A percentile compares a stretch with the other conserved stretches of the same genome.
Evolutionary conservation across 2,797 vertebrate species (phyloP).

Genomic region (Nothura maculosa): DNA sequence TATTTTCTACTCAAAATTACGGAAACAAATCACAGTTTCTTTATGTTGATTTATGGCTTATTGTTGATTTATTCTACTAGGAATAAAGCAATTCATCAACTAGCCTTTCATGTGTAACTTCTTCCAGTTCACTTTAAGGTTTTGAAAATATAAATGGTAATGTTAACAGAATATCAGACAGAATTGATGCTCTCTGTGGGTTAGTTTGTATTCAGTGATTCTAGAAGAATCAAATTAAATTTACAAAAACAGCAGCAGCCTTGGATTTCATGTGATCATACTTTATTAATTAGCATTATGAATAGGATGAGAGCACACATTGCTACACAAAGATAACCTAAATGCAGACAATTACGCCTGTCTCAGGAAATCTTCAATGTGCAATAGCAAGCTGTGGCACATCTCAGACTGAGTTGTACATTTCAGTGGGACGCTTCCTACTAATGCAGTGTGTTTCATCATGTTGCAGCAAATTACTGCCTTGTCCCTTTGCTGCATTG

Average conservation of each 20-base stretch:
- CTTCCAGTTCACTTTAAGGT: not conserved
- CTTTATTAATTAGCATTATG: constrained; percentile 6
- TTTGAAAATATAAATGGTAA: not conserved
- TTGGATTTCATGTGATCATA: not conserved
- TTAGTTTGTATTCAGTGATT: not conserved
- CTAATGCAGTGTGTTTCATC: not conserved
- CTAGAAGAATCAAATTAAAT: constrained; percentile 11
- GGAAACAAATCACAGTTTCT: not conserved
- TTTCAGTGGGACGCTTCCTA: not conserved
- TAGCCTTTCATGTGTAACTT: not conserved
- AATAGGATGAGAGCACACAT: not conserved
- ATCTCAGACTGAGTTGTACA: not conserved
- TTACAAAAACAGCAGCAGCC: not conserved
- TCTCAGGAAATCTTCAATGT: not conserved
- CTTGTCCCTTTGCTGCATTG: not conserved
- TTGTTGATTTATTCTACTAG: not conserved
- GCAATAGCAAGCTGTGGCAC: not conserved
- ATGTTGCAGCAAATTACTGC: not conserved
- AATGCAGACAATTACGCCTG: not conserved
- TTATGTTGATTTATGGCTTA: not conserved
- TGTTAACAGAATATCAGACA: not conserved
- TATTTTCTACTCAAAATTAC: not conserved
- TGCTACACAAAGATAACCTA: constrained; percentile 4
- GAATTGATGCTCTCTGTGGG: not conserved
- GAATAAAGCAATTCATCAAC: not conserved